phyloP scores from a whole-genome alignment of 2,797 vertebrate species.

The Propithecus perrieri region DNA sequence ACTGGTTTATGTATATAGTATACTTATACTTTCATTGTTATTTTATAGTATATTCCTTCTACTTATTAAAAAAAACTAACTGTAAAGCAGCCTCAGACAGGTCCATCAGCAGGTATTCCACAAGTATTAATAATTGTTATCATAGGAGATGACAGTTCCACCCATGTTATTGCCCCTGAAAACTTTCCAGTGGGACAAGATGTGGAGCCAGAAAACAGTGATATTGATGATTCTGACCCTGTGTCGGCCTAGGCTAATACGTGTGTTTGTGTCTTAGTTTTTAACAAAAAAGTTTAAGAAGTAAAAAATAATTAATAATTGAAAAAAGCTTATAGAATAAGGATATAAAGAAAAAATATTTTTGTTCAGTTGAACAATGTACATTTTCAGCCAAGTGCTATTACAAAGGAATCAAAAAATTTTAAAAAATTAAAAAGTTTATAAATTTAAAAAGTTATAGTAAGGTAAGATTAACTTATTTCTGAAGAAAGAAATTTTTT shows the following conservation, averaged over 20 bases:
- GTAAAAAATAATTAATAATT: neutral
- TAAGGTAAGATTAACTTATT: neutral
- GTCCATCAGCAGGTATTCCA: neutral
- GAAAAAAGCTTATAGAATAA: neutral
- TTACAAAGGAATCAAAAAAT: neutral
- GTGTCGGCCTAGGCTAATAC: too few species aligned
- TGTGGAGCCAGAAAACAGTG: neutral
- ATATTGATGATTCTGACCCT: too few species aligned
- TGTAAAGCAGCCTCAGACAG: neutral
- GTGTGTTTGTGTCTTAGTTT: neutral
- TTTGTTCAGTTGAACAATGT: neutral
- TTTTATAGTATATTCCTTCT: neutral
- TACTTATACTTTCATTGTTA: neutral
- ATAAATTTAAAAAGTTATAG: neutral
- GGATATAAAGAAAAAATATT: neutral
- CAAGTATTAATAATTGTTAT: neutral
- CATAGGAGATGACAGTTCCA: neutral
- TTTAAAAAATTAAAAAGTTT: neutral
- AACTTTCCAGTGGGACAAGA: neutral
- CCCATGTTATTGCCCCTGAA: neutral
- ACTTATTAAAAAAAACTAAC: neutral
- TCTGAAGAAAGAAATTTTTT: neutral
- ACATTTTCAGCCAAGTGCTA: neutral
- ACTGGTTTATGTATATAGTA: neutral
- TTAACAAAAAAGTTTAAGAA: neutral